Evolutionary conservation across 1,140 invertebrate species (phyloP), one percentile per base, ranked within the genome.

Genomic region (Dendrolimus punctatus): DNA sequence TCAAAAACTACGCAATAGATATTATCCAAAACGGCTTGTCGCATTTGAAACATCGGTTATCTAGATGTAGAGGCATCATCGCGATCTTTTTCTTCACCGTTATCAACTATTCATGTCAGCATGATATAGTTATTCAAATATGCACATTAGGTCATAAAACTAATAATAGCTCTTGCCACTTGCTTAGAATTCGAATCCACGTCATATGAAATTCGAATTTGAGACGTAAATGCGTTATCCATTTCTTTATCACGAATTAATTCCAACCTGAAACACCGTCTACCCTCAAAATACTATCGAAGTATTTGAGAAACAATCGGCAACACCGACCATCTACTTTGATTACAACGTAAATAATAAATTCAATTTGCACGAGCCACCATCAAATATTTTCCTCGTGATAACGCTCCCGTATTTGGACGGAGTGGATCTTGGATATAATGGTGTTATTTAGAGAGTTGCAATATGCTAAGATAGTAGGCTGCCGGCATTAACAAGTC

Each of bases 391-490:
- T 81, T 82, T 79, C 71, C 66, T 62, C 43, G 67, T 73, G 74
- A 80, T 83, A 82, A 79, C 75, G 66, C 78, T 76, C 75, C 71
- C 78, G 72, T 78, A 75, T 80, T 80, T 76, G 79, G 72, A 65
- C 58, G 72, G 71, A 23, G 68, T 51, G 54, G 63, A 66, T 64
- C 52, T 66, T 72, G 68, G 66, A 70, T 73, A 75, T 85, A 85
- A 85, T 80, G 77, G 73, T 51, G 76, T 78, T 84, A 81, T 84
- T 85, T 85, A 82, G 73, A 76, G 71, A 64, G 64, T 80, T 80
- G 81, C 79, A 85, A 85, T 85, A 85, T 85, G 81, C 79, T 84
- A 85, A 85, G 81, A 85, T 76, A 81, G 78, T 78, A 81, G 80
- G 77, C 77, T 73, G 74, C 59, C 61, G 62, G 76, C 71, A 84